These are phyloP conservation scores for Entomobrya multifasciata DNA, from an alignment of 2,888 invertebrate genomes.

Conservation along the genomic window DNA sequence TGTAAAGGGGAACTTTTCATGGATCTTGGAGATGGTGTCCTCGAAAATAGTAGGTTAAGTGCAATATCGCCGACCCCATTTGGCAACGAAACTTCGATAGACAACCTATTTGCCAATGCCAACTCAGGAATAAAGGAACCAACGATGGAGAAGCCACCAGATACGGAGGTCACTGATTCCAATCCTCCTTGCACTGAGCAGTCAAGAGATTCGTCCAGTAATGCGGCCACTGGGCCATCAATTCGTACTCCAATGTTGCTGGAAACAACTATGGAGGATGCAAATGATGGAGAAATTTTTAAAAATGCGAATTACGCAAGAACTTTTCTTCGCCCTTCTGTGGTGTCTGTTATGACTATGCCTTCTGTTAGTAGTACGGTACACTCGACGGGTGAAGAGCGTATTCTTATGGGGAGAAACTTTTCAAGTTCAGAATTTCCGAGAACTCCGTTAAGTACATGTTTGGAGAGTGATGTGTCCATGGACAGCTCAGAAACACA, in stretches of 20 bases:
- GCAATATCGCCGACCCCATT: constrained; percentile 43
- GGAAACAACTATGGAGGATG: constrained; percentile 63
- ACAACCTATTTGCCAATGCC: constrained; percentile 14
- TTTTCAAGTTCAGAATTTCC: constrained; percentile 31
- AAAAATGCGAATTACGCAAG: constrained; percentile 45
- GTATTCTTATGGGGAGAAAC: not conserved
- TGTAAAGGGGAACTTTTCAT: constrained; percentile 69
- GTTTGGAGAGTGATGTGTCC: constrained; percentile 60
- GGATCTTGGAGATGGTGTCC: constrained; percentile 48
- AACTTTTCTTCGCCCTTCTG: constrained; percentile 49
- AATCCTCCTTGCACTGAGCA: not conserved
- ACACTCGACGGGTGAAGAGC: not conserved
- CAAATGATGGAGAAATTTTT: constrained; percentile 69
- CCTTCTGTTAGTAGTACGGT: not conserved
- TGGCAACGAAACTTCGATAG: not conserved
- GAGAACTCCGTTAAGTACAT: constrained; percentile 58
- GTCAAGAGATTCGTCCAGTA: not conserved
- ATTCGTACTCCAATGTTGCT: constrained; percentile 36
- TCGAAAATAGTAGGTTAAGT: constrained; percentile 33
- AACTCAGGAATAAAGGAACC: constrained; percentile 1
- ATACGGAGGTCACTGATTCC: not conserved
- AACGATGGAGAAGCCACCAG: not conserved
- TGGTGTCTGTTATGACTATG: not conserved
- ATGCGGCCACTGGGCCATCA: not conserved
- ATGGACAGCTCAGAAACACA: constrained; percentile 55